A percentile compares a stretch with the other conserved stretches of the same genome.
Evolutionary conservation across 2,113 vertebrate genomes (phyloP).

Genomic region (Neolamprologus fasciatus): DNA sequence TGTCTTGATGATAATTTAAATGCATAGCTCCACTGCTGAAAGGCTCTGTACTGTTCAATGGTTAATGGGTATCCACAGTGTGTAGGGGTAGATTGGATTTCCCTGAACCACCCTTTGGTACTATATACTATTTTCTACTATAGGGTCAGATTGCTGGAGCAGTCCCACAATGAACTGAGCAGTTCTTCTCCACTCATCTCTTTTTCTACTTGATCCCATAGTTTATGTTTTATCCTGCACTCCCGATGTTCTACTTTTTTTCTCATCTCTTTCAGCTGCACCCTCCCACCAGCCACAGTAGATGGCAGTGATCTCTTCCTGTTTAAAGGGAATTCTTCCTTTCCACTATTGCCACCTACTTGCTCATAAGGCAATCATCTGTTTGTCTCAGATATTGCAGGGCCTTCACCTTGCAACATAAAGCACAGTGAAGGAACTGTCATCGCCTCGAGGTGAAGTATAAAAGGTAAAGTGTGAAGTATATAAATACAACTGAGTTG

Average conservation of each 20-base stretch:
- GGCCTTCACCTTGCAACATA: not conserved
- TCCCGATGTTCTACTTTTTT: not conserved
- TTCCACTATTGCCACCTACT: not conserved
- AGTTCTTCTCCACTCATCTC: not conserved
- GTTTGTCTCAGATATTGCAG: not conserved
- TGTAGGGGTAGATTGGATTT: not conserved
- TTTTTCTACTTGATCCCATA: not conserved
- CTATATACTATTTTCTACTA: not conserved
- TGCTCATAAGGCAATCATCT: not conserved
- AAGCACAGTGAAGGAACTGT: not conserved
- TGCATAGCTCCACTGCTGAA: not conserved
- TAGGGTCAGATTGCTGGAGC: not conserved
- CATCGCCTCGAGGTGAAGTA: not conserved
- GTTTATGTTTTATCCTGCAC: not conserved
- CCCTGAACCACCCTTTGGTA: not conserved
- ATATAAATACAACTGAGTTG: not conserved
- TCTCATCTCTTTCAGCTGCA: not conserved
- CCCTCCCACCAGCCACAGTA: not conserved
- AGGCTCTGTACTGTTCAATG: not conserved
- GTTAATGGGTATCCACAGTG: not conserved
- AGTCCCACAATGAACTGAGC: not conserved
- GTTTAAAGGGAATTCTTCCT: not conserved
- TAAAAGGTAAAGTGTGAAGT: not conserved
- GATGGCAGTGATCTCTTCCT: not conserved
- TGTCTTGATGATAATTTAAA: not conserved